These are phyloP conservation scores for Nycticorax nycticorax DNA, from an alignment of 2,113 vertebrate genomes.

Conservation along the genomic window DNA sequence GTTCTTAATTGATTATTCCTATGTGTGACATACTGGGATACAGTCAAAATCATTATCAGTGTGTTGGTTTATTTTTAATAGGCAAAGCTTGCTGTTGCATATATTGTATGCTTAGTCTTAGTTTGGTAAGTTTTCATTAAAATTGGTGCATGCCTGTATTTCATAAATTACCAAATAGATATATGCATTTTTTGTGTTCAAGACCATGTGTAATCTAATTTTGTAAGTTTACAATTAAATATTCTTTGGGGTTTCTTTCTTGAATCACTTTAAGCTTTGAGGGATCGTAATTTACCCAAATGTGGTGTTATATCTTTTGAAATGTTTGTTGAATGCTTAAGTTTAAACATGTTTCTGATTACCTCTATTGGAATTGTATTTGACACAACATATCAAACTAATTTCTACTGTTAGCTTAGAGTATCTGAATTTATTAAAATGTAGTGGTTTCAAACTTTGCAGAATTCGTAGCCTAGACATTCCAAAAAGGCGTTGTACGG, in stretches of 20 bases:
- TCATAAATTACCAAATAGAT: neutral
- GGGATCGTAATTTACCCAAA: neutral
- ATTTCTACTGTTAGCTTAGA: neutral
- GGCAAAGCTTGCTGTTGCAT: neutral
- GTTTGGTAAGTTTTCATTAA: neutral
- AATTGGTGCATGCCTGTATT: neutral
- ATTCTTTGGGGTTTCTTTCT: neutral
- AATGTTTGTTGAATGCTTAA: neutral
- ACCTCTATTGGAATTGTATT: neutral
- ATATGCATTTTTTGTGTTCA: neutral
- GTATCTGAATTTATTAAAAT: neutral
- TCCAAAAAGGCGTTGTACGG: neutral
- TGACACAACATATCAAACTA: neutral
- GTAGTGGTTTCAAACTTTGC: neutral
- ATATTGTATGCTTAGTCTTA: neutral
- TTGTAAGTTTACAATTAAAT: neutral
- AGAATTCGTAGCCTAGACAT: neutral
- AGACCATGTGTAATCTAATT: neutral
- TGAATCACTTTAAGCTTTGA: neutral
- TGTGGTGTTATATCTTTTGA: neutral
- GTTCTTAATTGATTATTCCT: neutral
- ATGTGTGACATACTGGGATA: neutral
- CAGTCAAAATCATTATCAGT: neutral
- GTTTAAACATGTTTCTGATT: neutral
- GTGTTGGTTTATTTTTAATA: neutral